Evolutionary conservation across 1,140 invertebrate species (phyloP), one percentile per base, ranked within the genome.

Genomic region (Danaus plexippus): DNA sequence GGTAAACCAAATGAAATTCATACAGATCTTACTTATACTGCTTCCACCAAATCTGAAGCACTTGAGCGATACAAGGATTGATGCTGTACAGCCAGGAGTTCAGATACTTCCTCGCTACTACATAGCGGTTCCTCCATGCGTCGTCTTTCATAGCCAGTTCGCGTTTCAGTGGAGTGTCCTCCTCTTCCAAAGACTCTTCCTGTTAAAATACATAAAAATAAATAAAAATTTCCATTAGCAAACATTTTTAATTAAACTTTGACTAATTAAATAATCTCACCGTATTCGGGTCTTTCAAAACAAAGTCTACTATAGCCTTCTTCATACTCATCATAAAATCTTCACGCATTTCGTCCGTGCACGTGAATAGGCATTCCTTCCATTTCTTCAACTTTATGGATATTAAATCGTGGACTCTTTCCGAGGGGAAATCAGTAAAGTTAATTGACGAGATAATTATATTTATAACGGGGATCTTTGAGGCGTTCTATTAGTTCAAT

Each of bases 221-320:
- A 32, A 32, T 32, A 32, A 32, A 4, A 32, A 32, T 3, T 22
- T 32, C 22, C 4, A 32, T 7, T 32, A 32, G 22, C 22, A 15
- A 4, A 3, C 1, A 6, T 32, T 32, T 32, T 32, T 1, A 32
- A 32, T 32, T 3, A 32, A 32, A 32, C 4, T 32, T 32, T 32
- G 15, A 1, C 15, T 32, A 4, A 32, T 7, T 7, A 11, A n/a
- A 54, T n/a, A 12, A 53, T n/a, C 47, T 15, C 61, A 88, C 83
- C 77, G 85, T 88, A 59, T 85, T 78, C 1, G 93, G 91, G 84
- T 96, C 93, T 72, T 92, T 91, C 2, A 98, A 82, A 2, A 96
- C 95, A 82, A 95, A 97, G 87, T 97, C 95, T 2, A 96, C 91
- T 5, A 95, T 91, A 0, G 95, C 93, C 81, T 96, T 97, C 75